Conservation (phyloP, 1,140 invertebrate genomes). For the Zelostemma sp. region DNA sequence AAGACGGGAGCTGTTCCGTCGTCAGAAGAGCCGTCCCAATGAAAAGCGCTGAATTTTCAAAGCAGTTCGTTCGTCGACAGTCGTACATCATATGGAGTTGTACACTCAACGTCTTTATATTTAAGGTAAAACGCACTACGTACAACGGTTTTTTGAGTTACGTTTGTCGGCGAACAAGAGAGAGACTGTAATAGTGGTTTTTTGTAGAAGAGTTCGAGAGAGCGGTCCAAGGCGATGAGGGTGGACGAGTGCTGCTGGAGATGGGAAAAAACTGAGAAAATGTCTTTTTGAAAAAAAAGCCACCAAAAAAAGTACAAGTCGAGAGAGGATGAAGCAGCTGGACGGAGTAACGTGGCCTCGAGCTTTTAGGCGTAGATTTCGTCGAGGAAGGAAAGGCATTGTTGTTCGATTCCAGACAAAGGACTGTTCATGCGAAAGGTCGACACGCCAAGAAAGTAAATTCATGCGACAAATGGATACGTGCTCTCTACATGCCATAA, state of each 20-base stretch:
- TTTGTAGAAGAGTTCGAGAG: slow-evolving; percentile 6
- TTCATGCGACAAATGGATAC: not conserved
- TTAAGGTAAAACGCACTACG: slow-evolving; percentile 3
- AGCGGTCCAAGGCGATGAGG: slow-evolving; percentile 12
- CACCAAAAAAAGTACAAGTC: slow-evolving; percentile 1
- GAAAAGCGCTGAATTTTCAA: not conserved
- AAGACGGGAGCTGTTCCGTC: slow-evolving; percentile 5
- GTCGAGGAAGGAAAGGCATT: slow-evolving; percentile 1
- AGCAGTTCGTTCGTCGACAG: slow-evolving; percentile 2
- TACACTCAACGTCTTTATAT: not conserved
- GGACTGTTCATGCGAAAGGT: not conserved
- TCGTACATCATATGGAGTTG: not conserved
- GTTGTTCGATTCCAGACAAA: slow-evolving; percentile 3
- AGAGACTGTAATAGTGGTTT: not conserved
- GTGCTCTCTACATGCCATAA: slow-evolving; percentile 1
- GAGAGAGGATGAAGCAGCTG: not conserved
- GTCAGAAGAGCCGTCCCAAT: slow-evolving; percentile 11
- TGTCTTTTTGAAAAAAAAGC: slow-evolving; percentile 26
- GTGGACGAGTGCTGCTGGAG: slow-evolving; percentile 4
- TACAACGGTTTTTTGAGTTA: slow-evolving; percentile 3
- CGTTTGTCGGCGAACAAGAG: not conserved
- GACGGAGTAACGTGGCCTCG: slow-evolving; percentile 6
- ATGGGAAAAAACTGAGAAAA: slow-evolving; percentile 23
- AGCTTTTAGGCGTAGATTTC: slow-evolving; percentile 23
- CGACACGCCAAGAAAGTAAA: not conserved